Conservation (phyloP, 2,888 invertebrate species). For the Torymus auratus region DNA sequence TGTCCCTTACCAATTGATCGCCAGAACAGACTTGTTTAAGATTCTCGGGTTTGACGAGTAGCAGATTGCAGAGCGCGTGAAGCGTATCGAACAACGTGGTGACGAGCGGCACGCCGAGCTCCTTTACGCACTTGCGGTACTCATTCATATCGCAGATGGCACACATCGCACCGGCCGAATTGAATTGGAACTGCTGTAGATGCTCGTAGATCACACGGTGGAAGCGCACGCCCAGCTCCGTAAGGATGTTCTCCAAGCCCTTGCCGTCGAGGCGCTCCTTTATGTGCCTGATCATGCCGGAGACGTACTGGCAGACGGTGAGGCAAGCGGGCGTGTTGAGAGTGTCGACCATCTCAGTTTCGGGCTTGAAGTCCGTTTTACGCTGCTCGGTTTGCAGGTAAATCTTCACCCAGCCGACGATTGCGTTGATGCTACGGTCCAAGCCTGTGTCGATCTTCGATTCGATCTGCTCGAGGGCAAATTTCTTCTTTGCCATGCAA, state of each 20-base stretch:
- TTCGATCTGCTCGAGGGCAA: constrained; percentile 92
- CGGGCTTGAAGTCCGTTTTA: constrained; percentile 95
- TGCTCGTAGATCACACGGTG: constrained; percentile 97
- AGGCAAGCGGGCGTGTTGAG: constrained; percentile 90
- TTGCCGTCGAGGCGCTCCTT: constrained; percentile 92
- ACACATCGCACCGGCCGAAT: constrained; percentile 97
- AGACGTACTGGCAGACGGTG: constrained; percentile 90
- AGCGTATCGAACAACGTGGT: constrained; percentile 95
- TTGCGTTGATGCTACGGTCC: constrained; percentile 90
- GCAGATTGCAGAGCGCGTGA: constrained; percentile 95
- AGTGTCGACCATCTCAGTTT: constrained; percentile 88
- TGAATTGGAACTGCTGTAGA: constrained; percentile 94
- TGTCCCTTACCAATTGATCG: constrained; percentile 89
- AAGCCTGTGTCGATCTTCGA: constrained; percentile 92
- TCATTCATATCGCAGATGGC: constrained; percentile 99
- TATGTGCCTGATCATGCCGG: constrained; percentile 86
- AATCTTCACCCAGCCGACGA: constrained; percentile 93
- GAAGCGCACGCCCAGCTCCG: constrained; percentile 93
- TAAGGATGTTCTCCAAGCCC: constrained; percentile 90
- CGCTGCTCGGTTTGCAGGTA: constrained; percentile 95
- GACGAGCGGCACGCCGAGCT: constrained; percentile 86
- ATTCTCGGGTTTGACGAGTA: constrained; percentile 97
- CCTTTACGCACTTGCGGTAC: constrained; percentile 93
- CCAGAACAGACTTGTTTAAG: constrained; percentile 96
- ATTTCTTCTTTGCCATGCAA: constrained; percentile 90